Evolutionary conservation across 1,140 invertebrate species (phyloP).

Genomic region (Cyrtorhinus lividipennis): DNA sequence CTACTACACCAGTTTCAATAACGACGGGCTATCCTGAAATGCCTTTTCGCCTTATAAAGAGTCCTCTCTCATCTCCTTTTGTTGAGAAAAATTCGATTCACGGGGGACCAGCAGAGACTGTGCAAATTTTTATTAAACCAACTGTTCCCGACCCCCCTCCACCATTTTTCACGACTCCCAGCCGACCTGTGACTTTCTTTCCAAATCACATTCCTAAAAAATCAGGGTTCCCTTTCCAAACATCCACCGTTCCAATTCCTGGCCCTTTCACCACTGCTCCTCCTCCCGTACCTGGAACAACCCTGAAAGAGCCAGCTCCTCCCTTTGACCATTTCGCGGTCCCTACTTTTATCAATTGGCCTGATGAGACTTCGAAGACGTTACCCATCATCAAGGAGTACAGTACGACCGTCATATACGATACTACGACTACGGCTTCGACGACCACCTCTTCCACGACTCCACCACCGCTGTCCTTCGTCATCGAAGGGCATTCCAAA

Average conservation of each 20-base stretch:
- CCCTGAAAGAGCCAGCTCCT: too few relatives aligned
- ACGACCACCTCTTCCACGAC: neutral
- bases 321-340: neutral
- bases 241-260: neutral
- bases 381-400: neutral
- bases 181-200: neutral
- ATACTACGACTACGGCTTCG: neutral
- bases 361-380: neutral
- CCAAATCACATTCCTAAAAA: neutral
- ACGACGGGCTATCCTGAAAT: neutral
- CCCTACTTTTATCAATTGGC: neutral
- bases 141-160: neutral
- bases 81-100: neutral
- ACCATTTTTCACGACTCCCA: neutral
- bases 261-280: neutral
- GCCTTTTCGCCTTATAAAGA: neutral
- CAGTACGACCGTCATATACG: neutral
- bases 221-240: neutral
- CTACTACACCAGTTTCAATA: constrained; percentile 4
- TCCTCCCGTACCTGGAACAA: neutral
- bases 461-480: neutral
- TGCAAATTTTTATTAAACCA: neutral
- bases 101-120: neutral
- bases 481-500: constrained; percentile 9
- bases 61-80: neutral